Evolutionary conservation across 2,888 invertebrate genomes (phyloP).

Genomic region (Escarpia spicata): DNA sequence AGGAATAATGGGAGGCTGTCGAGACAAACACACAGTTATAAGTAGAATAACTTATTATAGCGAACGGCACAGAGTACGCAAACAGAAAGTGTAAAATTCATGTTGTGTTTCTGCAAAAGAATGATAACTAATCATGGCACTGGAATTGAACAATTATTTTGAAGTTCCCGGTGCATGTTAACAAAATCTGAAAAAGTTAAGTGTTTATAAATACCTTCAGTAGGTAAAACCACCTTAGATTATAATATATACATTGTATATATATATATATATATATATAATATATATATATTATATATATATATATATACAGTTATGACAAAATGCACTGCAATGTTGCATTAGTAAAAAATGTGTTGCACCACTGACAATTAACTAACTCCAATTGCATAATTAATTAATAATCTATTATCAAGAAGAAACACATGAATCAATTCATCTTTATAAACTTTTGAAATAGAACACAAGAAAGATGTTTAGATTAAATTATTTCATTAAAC

Average conservation of each 20-base stretch:
- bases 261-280: too few species aligned
- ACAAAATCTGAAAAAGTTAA: too few species aligned
- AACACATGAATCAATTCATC: neutral
- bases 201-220: too few species aligned
- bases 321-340: neutral
- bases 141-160: too few species aligned
- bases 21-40: neutral
- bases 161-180: too few species aligned
- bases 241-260: too few species aligned
- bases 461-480: neutral
- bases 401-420: neutral
- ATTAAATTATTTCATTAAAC: neutral
- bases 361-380: neutral
- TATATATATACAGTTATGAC: too few species aligned
- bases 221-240: too few species aligned
- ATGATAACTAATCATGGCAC: too few species aligned
- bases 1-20: constrained; percentile 42
- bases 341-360: neutral
- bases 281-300: too few species aligned
- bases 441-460: neutral
- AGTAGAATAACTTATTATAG: too few species aligned
- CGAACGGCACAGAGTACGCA: neutral
- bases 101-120: too few species aligned
- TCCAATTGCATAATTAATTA: neutral
- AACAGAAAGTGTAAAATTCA: neutral